A percentile compares a stretch with the other conserved stretches of the same genome.
phyloP scores from a whole-genome alignment of 2,888 invertebrate genomes.

The Dasysyrphus albostriatus region DNA sequence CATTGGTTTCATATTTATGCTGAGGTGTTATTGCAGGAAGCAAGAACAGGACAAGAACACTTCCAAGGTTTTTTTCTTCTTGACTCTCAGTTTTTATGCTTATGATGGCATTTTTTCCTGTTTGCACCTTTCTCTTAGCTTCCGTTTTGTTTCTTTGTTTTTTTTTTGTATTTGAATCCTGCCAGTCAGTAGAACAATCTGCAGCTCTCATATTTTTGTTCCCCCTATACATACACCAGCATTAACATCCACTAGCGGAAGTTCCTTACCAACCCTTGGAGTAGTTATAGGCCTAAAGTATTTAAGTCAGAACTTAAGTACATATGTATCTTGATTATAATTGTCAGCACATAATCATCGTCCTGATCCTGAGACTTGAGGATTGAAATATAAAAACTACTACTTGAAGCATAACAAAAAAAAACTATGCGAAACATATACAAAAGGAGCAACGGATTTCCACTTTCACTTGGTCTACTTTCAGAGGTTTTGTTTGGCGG shows the following conservation, averaged over 20 bases:
- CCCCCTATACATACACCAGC: background rate
- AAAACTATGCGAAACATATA: background rate
- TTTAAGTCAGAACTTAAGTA: conserved; percentile 12
- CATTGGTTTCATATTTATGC: conserved; percentile 51
- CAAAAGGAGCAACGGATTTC: conserved; percentile 36
- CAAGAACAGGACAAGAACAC: conserved; percentile 32
- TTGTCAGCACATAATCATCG: conserved; percentile 59
- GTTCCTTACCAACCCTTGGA: conserved; percentile 15
- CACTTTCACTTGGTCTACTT: conserved; percentile 54
- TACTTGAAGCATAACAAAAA: background rate
- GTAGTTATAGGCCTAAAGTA: conserved; percentile 41
- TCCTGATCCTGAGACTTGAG: conserved; percentile 17
- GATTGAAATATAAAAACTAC: background rate
- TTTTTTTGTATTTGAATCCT: background rate
- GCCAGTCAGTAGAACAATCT: conserved; percentile 12
- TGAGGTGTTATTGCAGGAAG: conserved; percentile 20
- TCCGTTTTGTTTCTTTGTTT: conserved; percentile 8
- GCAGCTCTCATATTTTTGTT: conserved; percentile 16
- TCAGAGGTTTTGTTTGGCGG: conserved; percentile 21
- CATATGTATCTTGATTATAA: conserved; percentile 45
- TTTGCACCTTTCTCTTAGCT: conserved; percentile 15
- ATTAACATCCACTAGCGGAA: conserved; percentile 41
- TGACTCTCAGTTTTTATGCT: conserved; percentile 6
- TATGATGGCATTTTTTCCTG: conserved; percentile 49
- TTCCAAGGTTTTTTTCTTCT: conserved; percentile 7